Conservation (phyloP, 92 coral and sea anemone species). For the Heteractis magnifica region DNA sequence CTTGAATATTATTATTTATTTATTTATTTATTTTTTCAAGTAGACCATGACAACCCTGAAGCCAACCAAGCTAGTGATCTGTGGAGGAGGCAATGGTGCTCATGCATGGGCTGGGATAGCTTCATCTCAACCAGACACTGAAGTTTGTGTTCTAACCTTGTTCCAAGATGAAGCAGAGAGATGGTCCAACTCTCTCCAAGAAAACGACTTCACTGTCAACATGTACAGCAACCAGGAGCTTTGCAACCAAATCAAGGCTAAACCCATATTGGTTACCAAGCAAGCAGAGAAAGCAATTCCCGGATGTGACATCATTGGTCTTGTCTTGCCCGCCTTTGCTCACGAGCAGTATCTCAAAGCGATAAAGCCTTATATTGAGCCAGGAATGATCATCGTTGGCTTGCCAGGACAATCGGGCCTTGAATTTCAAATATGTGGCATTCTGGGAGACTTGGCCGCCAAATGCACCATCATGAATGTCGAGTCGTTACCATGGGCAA, state of each 20-base stretch:
- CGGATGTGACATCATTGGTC: slow-evolving; percentile 62
- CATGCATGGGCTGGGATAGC: slow-evolving; percentile 64
- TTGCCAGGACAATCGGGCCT: slow-evolving; percentile 65
- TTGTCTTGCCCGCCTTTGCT: slow-evolving; percentile 70
- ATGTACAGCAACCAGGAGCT: slow-evolving; percentile 34
- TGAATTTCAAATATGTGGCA: slow-evolving; percentile 53
- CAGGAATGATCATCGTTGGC: slow-evolving; percentile 60
- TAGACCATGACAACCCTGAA: slow-evolving; percentile 1
- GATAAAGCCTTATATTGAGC: slow-evolving; percentile 50
- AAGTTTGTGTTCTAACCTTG: slow-evolving; percentile 49
- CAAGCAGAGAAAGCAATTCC: slow-evolving; percentile 60
- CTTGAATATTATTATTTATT: neutral
- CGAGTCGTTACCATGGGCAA: slow-evolving; percentile 72
- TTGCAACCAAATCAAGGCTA: slow-evolving; percentile 22
- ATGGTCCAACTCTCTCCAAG: slow-evolving; percentile 45
- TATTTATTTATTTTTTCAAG: too few species aligned
- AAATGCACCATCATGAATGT: slow-evolving; percentile 44
- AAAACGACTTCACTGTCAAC: slow-evolving; percentile 38
- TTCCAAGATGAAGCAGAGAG: slow-evolving; percentile 65
- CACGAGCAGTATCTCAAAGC: slow-evolving; percentile 50
- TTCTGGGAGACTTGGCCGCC: slow-evolving; percentile 51
- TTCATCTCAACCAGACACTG: slow-evolving; percentile 49
- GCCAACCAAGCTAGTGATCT: slow-evolving; percentile 41
- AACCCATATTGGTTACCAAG: slow-evolving; percentile 53
- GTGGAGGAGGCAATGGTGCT: slow-evolving; percentile 58